Percentiles rank a stretch among this genome's conserved stretches.
These are phyloP conservation scores for Larimichthys crocea DNA, from an alignment of 2,113 vertebrate species.

Conservation along the genomic window DNA sequence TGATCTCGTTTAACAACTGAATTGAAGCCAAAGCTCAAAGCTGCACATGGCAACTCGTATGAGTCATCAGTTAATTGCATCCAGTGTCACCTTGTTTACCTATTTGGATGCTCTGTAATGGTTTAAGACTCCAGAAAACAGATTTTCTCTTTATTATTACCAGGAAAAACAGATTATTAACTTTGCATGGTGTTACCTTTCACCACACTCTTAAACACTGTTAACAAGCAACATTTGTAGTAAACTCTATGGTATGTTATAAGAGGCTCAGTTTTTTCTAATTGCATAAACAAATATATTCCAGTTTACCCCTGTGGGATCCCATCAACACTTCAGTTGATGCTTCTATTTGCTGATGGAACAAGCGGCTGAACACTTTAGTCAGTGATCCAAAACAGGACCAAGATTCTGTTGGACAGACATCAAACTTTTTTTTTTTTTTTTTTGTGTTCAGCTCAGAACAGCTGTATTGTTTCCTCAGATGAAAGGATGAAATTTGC, in stretches of 20 bases:
- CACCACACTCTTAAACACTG: neutral
- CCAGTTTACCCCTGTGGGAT: neutral
- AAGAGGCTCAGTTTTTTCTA: neutral
- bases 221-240: neutral
- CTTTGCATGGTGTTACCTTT: neutral
- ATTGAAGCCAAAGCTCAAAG: constrained; percentile 9
- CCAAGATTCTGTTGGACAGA: neutral
- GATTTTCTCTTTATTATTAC: too few species aligned
- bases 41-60: neutral
- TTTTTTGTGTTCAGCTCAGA: neutral
- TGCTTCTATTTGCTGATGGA: neutral
- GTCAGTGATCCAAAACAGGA: too few species aligned
- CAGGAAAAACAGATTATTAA: too few species aligned
- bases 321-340: neutral
- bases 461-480: neutral
- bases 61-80: neutral
- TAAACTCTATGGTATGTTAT: neutral
- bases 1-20: constrained; percentile 2
- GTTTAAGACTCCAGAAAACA: neutral
- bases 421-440: neutral
- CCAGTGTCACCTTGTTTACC: neutral
- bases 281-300: neutral
- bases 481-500: neutral
- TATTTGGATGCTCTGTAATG: neutral
- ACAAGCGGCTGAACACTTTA: neutral